Evolutionary conservation across 2,888 invertebrate species (phyloP), one percentile per base, ranked within the genome.

Genomic region (Helleia helle): DNA sequence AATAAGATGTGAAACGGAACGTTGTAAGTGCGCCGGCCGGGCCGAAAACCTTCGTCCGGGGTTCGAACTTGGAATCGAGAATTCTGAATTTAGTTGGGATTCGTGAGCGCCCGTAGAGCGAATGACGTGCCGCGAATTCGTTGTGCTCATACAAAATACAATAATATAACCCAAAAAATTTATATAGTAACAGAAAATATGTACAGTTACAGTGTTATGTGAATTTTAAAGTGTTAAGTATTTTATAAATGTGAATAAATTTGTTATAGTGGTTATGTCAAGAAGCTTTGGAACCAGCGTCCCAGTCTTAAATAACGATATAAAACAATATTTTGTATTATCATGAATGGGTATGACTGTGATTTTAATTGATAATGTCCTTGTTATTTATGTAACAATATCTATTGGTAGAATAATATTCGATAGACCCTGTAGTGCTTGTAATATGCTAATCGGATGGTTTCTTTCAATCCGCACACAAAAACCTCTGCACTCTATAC

Each of bases 401-500:
- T n/a, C n/a, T n/a, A n/a, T 54, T 54, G 54, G 56, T 52, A 49
- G 49, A 45, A 48, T 49, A 46, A 44, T 54, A 50, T 54, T 49
- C 55, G 53, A 58, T 58, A 52, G 34, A 11, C 12, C 22, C 11
- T 22, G 22, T 22, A 63, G 63, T 67, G 67, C 59, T 69, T 75
- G 64, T 70, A 72, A 76, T 80, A 81, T 84, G 81, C 75, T 75
- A 80, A 83, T 79, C 67, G 69, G 69, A 62, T 62, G 68, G 69
- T 77, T 79, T 73, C 77, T 80, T 80, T 74, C 64, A 69, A 66
- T 69, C 64, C 71, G 69, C 69, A 71, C 67, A 79, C 77, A 81
- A 81, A 81, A 84, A 83, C 71, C 77, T 75, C 84, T 81, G 84
- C 84, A 83, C 80, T 73, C 71, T 69, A 71, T 66, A 77, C 84